Percentiles rank a stretch among this genome's conserved stretches.
Conservation (phyloP, 2,888 invertebrate species). For the Phania funesta region DNA sequence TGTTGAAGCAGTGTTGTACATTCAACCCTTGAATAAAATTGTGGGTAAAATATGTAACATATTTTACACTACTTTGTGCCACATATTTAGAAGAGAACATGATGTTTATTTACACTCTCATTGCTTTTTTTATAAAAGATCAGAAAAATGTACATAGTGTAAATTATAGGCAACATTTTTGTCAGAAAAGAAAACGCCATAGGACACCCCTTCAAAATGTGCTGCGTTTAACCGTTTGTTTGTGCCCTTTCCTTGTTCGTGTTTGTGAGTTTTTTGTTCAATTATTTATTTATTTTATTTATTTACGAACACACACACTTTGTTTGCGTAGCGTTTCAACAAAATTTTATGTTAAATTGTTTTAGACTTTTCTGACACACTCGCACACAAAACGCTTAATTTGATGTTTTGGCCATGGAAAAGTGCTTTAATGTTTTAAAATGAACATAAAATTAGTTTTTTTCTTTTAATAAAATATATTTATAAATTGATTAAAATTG, state of each 20-base stretch:
- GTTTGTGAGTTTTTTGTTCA: constrained; percentile 66
- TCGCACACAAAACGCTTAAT: constrained; percentile 54
- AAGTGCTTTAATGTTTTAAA: constrained; percentile 1
- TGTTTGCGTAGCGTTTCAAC: constrained; percentile 43
- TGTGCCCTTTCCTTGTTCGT: constrained; percentile 59
- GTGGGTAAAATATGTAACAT: too few species aligned
- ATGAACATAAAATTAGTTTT: neutral
- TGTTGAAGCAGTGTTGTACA: too few species aligned
- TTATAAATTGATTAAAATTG: too few species aligned
- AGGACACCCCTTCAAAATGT: neutral
- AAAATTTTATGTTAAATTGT: constrained; percentile 47
- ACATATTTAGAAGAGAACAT: too few species aligned
- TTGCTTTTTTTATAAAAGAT: too few species aligned
- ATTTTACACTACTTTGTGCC: too few species aligned
- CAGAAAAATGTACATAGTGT: too few species aligned
- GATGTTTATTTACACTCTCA: too few species aligned
- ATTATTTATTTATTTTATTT: constrained; percentile 29
- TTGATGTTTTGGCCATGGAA: constrained; percentile 39
- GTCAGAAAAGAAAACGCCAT: too few species aligned
- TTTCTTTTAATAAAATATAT: neutral
- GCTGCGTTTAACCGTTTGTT: constrained; percentile 56
- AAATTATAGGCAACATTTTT: too few species aligned
- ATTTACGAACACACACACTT: constrained; percentile 16
- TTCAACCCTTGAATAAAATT: too few species aligned
- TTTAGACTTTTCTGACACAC: constrained; percentile 48